Percentiles rank a stretch among this genome's conserved stretches.
Evolutionary conservation across 2,797 vertebrate species (phyloP).

Genomic region (Acrocephalus scirpaceus): DNA sequence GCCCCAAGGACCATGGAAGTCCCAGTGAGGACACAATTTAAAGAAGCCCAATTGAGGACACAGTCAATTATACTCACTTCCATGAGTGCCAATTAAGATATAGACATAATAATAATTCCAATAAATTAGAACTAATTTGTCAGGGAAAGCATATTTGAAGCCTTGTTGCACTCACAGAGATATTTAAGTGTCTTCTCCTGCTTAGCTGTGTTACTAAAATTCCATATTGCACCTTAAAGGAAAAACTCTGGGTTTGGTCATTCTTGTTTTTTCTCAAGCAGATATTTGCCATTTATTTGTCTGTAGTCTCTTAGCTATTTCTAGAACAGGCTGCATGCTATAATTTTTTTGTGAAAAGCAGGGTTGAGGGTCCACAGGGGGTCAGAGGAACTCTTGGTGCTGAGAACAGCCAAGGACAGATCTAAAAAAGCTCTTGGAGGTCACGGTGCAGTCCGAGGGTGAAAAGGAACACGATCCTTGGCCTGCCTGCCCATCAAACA

Average conservation of each 20-base stretch:
- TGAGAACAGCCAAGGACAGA: not conserved
- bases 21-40: not conserved
- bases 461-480: not conserved
- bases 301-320: not conserved
- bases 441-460: not conserved
- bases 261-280: not conserved
- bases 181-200: not conserved
- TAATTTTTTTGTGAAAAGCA: not conserved
- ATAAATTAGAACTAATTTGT: not conserved
- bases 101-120: not conserved
- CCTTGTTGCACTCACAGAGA: not conserved
- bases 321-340: not conserved
- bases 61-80: not conserved
- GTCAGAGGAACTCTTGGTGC: not conserved
- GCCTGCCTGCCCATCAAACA: not conserved
- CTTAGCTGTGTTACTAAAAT: not conserved
- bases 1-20: not conserved
- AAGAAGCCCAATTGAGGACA: not conserved
- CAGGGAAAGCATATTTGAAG: not conserved
- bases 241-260: not conserved
- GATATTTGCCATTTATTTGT: not conserved
- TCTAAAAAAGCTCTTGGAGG: not conserved
- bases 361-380: not conserved
- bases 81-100: not conserved
- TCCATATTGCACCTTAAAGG: not conserved